phyloP scores from a whole-genome alignment of 2,888 invertebrate species.

The Lycaena phlaeas region DNA sequence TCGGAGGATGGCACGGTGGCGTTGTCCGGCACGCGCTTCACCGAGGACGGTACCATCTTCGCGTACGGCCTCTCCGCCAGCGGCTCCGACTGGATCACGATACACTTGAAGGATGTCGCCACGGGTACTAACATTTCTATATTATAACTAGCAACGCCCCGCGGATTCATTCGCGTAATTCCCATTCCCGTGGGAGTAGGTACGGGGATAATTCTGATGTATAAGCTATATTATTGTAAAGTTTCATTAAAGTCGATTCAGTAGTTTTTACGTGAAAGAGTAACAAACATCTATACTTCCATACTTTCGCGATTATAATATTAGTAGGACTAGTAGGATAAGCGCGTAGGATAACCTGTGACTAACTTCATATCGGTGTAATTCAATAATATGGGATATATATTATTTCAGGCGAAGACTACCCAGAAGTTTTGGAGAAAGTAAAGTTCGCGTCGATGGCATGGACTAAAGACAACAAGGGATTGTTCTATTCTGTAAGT shows the following conservation, averaged over 20 bases:
- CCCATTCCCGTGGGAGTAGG: too few species aligned
- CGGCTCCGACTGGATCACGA: constrained; percentile 97
- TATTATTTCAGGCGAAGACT: constrained; percentile 78
- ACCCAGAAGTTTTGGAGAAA: constrained; percentile 89
- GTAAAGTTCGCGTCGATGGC: constrained; percentile 93
- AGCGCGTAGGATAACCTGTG: too few species aligned
- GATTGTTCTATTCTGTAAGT: constrained; percentile 92
- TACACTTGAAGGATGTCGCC: constrained; percentile 84
- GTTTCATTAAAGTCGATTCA: too few species aligned
- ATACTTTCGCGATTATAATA: too few species aligned
- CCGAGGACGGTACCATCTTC: constrained; percentile 90
- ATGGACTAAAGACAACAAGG: constrained; percentile 96
- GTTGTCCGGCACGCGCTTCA: constrained; percentile 82
- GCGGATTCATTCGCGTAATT: too few species aligned
- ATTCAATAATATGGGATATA: neutral
- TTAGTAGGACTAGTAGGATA: too few species aligned
- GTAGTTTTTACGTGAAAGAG: too few species aligned
- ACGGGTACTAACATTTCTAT: constrained; percentile 65
- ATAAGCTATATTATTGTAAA: too few species aligned
- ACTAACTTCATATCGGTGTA: too few species aligned
- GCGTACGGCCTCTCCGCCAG: constrained; percentile 94
- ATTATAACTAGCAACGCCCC: too few species aligned
- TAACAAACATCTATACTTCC: too few species aligned
- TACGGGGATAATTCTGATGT: too few species aligned
- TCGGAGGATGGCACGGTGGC: constrained; percentile 94